Evolutionary conservation across 1,140 invertebrate genomes (phyloP), one percentile per base, ranked within the genome.

Genomic region (Drosophila mayri): DNA sequence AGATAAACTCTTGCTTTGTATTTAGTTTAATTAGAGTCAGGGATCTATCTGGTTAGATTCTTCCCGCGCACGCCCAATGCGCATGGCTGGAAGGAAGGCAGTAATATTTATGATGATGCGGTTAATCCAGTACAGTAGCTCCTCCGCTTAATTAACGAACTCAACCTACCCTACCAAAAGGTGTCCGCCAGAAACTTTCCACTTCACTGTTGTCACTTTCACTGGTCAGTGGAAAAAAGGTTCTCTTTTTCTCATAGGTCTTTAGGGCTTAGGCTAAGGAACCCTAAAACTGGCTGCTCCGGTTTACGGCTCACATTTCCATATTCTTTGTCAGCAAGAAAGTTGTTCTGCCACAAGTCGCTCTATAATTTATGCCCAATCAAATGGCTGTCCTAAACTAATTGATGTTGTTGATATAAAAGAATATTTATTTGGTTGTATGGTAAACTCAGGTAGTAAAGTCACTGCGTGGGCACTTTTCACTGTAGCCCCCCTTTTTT

Each of bases 1-100:
- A 88, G 84, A 88, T 88, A 90, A 88, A 88, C 76, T 77, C 73
- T 66, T n/a, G 66, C 62, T 30, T 16, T 47, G 44, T 55, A 49
- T 72, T 75, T 70, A 57, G 74, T 78, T 78, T 73, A 77, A 88
- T 88, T 79, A 65, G 44, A 55, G 57, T 64, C 43, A 47, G 49
- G 73, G 71, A 70, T 57, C 16, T 18, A 30, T 32, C 28, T 18
- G 47, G 47, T 16, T 2, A 30, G 47, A 28, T 43, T 14, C 20
- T 38, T 9, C n/a, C 11, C 4, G 8, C n/a, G 11, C 74, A 84
- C 63, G 81, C 73, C 18, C 9, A 62, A 18, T 50, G 50, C 65
- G 63, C 78, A 86, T 86, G 81, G 47, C 52, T 9, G 11, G 20
- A 22, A 22, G 14, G 28, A 43, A 43, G 49, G 22, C 10, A 25